A percentile compares a stretch with the other conserved stretches of the same genome.
Evolutionary conservation across 2,113 vertebrate species (phyloP).

Genomic region (Eudyptes chrysolophus): DNA sequence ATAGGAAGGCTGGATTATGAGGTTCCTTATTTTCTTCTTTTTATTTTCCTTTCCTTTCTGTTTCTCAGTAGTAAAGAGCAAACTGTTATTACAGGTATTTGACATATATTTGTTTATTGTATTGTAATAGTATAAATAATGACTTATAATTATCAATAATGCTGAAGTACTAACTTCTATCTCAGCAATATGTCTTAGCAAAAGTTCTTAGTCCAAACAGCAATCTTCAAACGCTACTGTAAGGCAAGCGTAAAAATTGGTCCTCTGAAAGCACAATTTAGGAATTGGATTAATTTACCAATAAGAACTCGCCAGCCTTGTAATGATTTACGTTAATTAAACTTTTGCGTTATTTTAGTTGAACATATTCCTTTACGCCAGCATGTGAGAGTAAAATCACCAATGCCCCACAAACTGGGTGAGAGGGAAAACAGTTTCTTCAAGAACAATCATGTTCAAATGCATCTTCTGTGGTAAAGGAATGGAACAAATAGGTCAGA

Average conservation of each 20-base stretch:
- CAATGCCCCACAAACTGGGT: not conserved
- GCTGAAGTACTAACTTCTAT: not conserved
- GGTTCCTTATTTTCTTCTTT: not conserved
- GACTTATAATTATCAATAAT: not conserved
- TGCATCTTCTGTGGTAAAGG: not conserved
- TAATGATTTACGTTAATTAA: not conserved
- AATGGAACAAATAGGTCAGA: not conserved
- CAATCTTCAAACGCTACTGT: not conserved
- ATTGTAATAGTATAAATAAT: not conserved
- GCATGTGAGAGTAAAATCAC: not conserved
- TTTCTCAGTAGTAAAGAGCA: not conserved
- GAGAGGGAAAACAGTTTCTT: not conserved
- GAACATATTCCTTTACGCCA: not conserved
- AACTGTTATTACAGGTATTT: not conserved
- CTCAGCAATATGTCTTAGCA: not conserved
- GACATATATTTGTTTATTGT: not conserved
- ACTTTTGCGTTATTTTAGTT: not conserved
- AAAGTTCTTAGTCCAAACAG: not conserved
- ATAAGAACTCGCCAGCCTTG: not conserved
- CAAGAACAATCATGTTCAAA: not conserved
- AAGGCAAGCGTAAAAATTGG: not conserved
- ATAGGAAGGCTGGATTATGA: not conserved
- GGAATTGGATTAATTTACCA: not conserved
- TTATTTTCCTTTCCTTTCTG: not conserved
- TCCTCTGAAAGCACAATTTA: not conserved